A percentile compares a stretch with the other conserved stretches of the same genome.
These are phyloP conservation scores for Mellilla xanthometata DNA, from an alignment of 2,888 invertebrate species.

Conservation along the genomic window DNA sequence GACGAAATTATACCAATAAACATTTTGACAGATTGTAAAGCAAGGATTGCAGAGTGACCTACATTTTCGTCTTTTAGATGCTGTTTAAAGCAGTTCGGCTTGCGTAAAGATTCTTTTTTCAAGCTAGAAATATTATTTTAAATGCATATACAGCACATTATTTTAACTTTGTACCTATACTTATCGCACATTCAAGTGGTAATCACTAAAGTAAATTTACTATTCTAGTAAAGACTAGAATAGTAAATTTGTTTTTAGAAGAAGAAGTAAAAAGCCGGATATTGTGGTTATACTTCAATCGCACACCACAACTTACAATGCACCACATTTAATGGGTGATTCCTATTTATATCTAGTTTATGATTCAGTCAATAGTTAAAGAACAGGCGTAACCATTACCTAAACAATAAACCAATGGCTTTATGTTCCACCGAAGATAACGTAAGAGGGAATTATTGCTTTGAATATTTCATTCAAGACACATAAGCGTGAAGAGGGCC, in stretches of 20 bases:
- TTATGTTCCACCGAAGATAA: conserved; percentile 54
- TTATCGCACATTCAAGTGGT: too few species aligned
- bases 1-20: too few species aligned
- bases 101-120: too few species aligned
- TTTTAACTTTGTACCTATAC: too few species aligned
- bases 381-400: conserved; percentile 57
- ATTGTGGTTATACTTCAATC: conserved; percentile 49
- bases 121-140: too few species aligned
- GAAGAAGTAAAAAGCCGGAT: conserved; percentile 24
- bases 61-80: neutral
- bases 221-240: too few species aligned
- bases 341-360: conserved; percentile 50
- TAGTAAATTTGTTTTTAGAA: too few species aligned
- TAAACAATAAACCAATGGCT: conserved; percentile 55
- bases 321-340: conserved; percentile 55
- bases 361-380: conserved; percentile 53
- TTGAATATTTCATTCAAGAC: conserved; percentile 49
- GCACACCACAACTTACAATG: conserved; percentile 42
- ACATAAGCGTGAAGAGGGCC: conserved; percentile 43
- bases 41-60: conserved; percentile 13
- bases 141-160: too few species aligned
- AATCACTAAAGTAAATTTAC: too few species aligned
- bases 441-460: conserved; percentile 49
- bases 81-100: too few species aligned
- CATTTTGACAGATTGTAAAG: neutral